Evolutionary conservation across 2,888 invertebrate species (phyloP).

Genomic region (Scaptodrosophila latifasciaeformis): DNA sequence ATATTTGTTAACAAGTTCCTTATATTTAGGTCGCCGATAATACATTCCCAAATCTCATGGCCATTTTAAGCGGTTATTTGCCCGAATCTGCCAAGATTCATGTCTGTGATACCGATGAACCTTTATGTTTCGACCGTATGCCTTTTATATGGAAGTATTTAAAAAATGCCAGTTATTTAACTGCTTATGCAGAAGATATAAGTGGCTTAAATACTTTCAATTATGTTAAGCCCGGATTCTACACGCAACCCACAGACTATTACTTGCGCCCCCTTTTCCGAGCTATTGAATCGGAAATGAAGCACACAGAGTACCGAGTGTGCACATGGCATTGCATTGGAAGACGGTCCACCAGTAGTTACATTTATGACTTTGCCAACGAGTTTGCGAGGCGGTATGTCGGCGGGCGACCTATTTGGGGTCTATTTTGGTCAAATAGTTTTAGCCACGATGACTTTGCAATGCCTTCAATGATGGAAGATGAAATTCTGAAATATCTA

Average conservation of each 20-base stretch:
- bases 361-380: conserved; percentile 80
- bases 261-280: conserved; percentile 83
- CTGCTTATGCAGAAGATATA: conserved; percentile 86
- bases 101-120: conserved; percentile 75
- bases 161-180: conserved; percentile 81
- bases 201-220: conserved; percentile 77
- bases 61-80: conserved; percentile 82
- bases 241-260: conserved; percentile 84
- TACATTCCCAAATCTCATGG: conserved; percentile 90
- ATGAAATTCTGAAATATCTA: conserved; percentile 78
- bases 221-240: conserved; percentile 81
- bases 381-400: conserved; percentile 80
- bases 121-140: conserved; percentile 80
- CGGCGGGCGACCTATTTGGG: conserved; percentile 79
- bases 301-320: conserved; percentile 21
- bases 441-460: conserved; percentile 82
- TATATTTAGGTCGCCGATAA: conserved; percentile 85
- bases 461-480: conserved; percentile 80
- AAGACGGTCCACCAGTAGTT: conserved; percentile 78
- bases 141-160: conserved; percentile 86
- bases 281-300: conserved; percentile 77
- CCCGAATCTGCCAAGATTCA: conserved; percentile 72
- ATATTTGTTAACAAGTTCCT: too few species aligned
- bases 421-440: conserved; percentile 84
- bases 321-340: conserved; percentile 78